phyloP scores from a whole-genome alignment of 1,140 invertebrate species.

The Anthonomus grandis region DNA sequence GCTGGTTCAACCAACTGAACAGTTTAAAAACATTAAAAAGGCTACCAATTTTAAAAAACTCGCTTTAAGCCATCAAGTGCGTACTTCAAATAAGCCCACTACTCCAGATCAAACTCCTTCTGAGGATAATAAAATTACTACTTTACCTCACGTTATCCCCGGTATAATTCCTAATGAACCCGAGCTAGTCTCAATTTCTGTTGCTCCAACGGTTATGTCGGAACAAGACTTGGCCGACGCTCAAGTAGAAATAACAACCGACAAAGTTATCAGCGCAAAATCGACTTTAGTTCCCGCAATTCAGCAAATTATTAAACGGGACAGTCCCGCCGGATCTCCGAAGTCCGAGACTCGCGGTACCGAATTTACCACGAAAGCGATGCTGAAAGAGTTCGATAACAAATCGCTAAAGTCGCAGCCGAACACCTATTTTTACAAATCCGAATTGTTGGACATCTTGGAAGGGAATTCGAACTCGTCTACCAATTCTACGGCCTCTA shows the following conservation, averaged over 20 bases:
- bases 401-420: slow-evolving; percentile 5
- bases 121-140: too few species aligned
- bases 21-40: too few species aligned
- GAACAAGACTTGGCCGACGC: slow-evolving; percentile 44
- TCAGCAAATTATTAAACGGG: neutral
- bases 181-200: slow-evolving; percentile 38
- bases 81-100: too few species aligned
- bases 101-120: too few species aligned
- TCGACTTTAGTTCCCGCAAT: neutral
- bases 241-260: slow-evolving; percentile 45
- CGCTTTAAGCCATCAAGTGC: too few species aligned
- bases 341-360: slow-evolving; percentile 12
- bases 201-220: slow-evolving; percentile 43
- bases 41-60: too few species aligned
- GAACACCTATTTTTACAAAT: slow-evolving; percentile 18
- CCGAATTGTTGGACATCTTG: slow-evolving; percentile 28
- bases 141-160: too few species aligned
- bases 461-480: slow-evolving; percentile 30
- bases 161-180: too few species aligned
- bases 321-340: neutral
- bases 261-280: slow-evolving; percentile 29
- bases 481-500: slow-evolving; percentile 18
- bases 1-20: too few species aligned
- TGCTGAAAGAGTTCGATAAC: slow-evolving; percentile 22
- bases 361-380: slow-evolving; percentile 27